Base-by-base conservation (phyloP, 2,113 vertebrate genomes). In the Alethe castanea region DNA sequence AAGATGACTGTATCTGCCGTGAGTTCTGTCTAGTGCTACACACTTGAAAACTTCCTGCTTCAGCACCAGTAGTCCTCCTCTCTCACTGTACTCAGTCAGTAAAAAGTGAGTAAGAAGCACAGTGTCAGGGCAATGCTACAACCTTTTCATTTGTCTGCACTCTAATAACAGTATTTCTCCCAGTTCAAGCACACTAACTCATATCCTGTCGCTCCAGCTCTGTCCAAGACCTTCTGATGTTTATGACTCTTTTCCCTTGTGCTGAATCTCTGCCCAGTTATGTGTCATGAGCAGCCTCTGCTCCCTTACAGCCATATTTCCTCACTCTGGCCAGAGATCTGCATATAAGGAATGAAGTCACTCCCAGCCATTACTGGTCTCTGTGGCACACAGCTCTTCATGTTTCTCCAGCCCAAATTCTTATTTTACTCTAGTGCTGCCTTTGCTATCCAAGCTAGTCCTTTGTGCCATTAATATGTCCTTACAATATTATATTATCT, bases 301-400 rank as follows among this genome's bases (percentile, higher is more conserved):
- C 76, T 88, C 80, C 86, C 82, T 94, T 48, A 38, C 45, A 90
- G 80, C 29, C 54, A 0, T 20, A 61, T 57, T 93, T 87, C 88
- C 65, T 62, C 12, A 2, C 74, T 54, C 86, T 80, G 92, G 80
- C 64, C 65, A n/a, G 93, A 76, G 72, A 93, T 9, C 17, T 45
- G 88, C 59, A 81, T 50, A 73, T 0, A 2, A 93, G 86, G 93
- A 97, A 94, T 92, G 88, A 94, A 93, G 86, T 83, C 94, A 78
- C 92, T 96, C 92, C 93, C 86, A 96, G 88, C 31, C 57, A 12
- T 92, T 88, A 93, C 33, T 79, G 82, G 45, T 84, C 90, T 93
- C 90, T 81, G 52, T 48, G 52, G 79, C 44, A 60, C 54, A 82
- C 2, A 3, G 71, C 29, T 93, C 82, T 86, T 88, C 67, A 28